These are phyloP conservation scores for Xanthorhoe designata DNA, from an alignment of 2,888 invertebrate genomes.

Conservation along the genomic window DNA sequence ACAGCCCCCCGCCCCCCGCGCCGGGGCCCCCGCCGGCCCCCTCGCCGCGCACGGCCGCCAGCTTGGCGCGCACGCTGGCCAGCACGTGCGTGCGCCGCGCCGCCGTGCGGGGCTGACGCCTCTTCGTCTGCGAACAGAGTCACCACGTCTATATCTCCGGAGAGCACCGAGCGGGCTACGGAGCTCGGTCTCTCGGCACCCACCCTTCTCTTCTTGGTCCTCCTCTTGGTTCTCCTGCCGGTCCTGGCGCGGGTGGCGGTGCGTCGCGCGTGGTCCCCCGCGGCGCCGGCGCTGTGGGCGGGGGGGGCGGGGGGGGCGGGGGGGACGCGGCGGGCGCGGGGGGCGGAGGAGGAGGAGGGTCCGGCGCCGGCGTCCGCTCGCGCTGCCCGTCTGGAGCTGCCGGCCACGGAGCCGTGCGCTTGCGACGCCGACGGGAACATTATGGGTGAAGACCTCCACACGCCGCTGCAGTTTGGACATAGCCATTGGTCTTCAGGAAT, in stretches of 20 bases:
- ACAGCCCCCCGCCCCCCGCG: conserved; percentile 28
- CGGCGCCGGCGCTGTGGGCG: neutral
- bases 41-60: conserved; percentile 51
- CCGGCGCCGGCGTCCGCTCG: conserved; percentile 12
- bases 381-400: neutral
- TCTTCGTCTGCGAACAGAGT: conserved; percentile 50
- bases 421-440: conserved; percentile 7
- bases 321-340: conserved; percentile 29
- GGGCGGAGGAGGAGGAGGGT: conserved; percentile 6
- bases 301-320: neutral
- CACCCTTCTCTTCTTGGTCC: conserved; percentile 71
- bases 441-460: conserved; percentile 22
- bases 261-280: neutral
- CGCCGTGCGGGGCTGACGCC: conserved; percentile 70
- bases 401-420: neutral
- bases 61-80: conserved; percentile 66
- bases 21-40: conserved; percentile 20
- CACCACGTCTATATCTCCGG: neutral
- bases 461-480: conserved; percentile 89
- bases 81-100: conserved; percentile 71
- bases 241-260: conserved; percentile 65
- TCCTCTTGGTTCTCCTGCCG: conserved; percentile 72
- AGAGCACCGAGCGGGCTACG: no score
- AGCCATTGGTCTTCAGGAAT: conserved; percentile 95
- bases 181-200: conserved; percentile 25